A percentile compares a stretch with the other conserved stretches of the same genome.
These are phyloP conservation scores for Apeltes quadracus DNA, from an alignment of 2,113 vertebrate species.

Conservation along the genomic window DNA sequence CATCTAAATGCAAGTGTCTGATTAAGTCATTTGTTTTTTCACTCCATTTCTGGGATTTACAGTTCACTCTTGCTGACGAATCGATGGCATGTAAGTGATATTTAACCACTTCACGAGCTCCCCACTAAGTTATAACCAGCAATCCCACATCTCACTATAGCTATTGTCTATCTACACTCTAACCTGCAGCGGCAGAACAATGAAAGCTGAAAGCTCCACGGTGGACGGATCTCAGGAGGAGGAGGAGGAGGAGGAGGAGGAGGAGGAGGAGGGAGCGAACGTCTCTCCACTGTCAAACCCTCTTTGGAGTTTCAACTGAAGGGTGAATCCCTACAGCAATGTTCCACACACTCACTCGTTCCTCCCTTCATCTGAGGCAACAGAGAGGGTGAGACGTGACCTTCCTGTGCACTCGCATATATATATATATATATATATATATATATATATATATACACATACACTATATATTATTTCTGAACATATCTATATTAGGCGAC, in stretches of 20 bases:
- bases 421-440: too few relatives aligned
- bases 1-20: not conserved
- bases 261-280: constrained; percentile 19
- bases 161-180: not conserved
- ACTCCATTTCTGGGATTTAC: not conserved
- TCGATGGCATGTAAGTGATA: too few relatives aligned
- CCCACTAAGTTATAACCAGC: not conserved
- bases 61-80: not conserved
- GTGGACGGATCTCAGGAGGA: constrained; percentile 30
- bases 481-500: too few relatives aligned
- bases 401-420: not conserved
- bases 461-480: too few relatives aligned
- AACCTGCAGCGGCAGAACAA: constrained; percentile 21
- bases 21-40: not conserved
- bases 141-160: constrained; percentile 2
- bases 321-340: constrained; percentile 13
- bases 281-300: constrained; percentile 35
- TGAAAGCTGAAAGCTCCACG: not conserved
- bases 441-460: too few relatives aligned
- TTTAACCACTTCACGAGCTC: too few relatives aligned
- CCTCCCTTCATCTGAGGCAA: constrained; percentile 22
- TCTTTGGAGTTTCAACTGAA: constrained; percentile 66
- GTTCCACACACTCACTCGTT: constrained; percentile 11
- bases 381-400: not conserved
- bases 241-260: constrained; percentile 3